A percentile compares a stretch with the other conserved stretches of the same genome.
phyloP scores from a whole-genome alignment of 2,888 invertebrate species.

The Lamproptera curius region DNA sequence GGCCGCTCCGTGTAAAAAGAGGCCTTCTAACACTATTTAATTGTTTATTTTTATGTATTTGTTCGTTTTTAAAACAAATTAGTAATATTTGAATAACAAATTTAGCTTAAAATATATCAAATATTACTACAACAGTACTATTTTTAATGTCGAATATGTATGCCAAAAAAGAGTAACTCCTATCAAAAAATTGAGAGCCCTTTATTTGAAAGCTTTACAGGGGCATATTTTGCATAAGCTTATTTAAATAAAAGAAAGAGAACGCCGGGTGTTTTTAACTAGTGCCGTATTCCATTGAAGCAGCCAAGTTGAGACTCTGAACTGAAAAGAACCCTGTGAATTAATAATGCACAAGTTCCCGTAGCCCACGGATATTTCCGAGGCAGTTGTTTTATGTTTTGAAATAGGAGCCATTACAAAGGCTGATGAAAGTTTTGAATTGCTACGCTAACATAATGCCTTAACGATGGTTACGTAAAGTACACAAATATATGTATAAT shows the following conservation, averaged over 20 bases:
- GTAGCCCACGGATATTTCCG: slow-evolving; percentile 14
- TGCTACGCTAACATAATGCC: slow-evolving; percentile 1
- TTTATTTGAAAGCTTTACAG: neutral
- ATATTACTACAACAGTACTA: too few species aligned
- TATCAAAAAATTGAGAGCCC: neutral
- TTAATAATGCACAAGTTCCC: slow-evolving; percentile 20
- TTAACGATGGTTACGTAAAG: too few species aligned
- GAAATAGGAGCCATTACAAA: slow-evolving; percentile 16
- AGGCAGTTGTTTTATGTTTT: slow-evolving; percentile 16
- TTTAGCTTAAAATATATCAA: too few species aligned
- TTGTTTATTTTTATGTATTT: too few species aligned
- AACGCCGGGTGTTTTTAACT: slow-evolving; percentile 17
- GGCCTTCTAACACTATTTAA: too few species aligned
- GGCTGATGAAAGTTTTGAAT: slow-evolving; percentile 19
- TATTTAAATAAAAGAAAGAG: slow-evolving; percentile 17
- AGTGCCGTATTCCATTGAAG: slow-evolving; percentile 18
- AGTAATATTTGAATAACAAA: too few species aligned
- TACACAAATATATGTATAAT: too few species aligned
- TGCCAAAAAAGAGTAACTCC: neutral
- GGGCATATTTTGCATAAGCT: slow-evolving; percentile 4
- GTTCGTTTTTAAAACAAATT: too few species aligned
- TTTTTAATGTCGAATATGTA: too few species aligned
- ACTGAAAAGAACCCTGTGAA: slow-evolving; percentile 20
- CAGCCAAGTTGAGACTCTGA: slow-evolving; percentile 16
- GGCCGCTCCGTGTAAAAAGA: too few species aligned